A percentile compares a stretch with the other conserved stretches of the same genome.
phyloP scores from a whole-genome alignment of 2,888 invertebrate genomes.

The Lordiphosa fenestrarum region DNA sequence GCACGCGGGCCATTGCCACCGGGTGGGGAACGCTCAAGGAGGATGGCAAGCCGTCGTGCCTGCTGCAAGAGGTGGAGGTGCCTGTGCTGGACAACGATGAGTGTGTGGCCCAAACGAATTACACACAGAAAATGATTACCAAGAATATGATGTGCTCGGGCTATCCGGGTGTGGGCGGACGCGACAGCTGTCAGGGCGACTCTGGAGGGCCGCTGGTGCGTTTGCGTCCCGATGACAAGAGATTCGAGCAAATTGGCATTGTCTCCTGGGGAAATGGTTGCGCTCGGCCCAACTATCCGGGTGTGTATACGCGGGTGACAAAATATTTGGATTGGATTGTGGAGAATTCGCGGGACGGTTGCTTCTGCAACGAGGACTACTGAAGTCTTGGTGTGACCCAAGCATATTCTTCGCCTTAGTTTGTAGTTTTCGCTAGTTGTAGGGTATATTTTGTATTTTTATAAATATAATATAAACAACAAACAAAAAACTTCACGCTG shows the following conservation, averaged over 20 bases:
- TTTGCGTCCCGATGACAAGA: slow-evolving; percentile 86
- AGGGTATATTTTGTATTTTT: slow-evolving; percentile 55
- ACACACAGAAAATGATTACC: slow-evolving; percentile 91
- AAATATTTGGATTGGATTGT: slow-evolving; percentile 90
- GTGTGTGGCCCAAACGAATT: slow-evolving; percentile 87
- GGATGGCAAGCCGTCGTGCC: slow-evolving; percentile 91
- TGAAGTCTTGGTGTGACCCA: slow-evolving; percentile 26
- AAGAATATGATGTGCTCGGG: slow-evolving; percentile 87
- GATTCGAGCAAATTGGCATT: slow-evolving; percentile 91
- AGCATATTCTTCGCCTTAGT: slow-evolving; percentile 38
- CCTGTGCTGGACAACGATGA: slow-evolving; percentile 84
- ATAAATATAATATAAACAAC: slow-evolving; percentile 29
- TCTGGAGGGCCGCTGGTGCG: slow-evolving; percentile 86
- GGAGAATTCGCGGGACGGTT: slow-evolving; percentile 89
- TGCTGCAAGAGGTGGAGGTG: slow-evolving; percentile 92
- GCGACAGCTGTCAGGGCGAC: slow-evolving; percentile 79
- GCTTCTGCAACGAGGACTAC: slow-evolving; percentile 86
- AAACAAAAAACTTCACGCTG: slow-evolving; percentile 22
- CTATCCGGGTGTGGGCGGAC: slow-evolving; percentile 75
- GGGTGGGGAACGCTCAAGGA: slow-evolving; percentile 95
- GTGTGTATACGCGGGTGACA: slow-evolving; percentile 92
- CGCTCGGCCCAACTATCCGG: slow-evolving; percentile 90
- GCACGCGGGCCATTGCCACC: slow-evolving; percentile 87
- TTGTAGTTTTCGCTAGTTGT: slow-evolving; percentile 31
- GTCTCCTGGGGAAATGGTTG: slow-evolving; percentile 96